Conservation (phyloP, 2,113 vertebrate species). For the Willisornis vidua region DNA sequence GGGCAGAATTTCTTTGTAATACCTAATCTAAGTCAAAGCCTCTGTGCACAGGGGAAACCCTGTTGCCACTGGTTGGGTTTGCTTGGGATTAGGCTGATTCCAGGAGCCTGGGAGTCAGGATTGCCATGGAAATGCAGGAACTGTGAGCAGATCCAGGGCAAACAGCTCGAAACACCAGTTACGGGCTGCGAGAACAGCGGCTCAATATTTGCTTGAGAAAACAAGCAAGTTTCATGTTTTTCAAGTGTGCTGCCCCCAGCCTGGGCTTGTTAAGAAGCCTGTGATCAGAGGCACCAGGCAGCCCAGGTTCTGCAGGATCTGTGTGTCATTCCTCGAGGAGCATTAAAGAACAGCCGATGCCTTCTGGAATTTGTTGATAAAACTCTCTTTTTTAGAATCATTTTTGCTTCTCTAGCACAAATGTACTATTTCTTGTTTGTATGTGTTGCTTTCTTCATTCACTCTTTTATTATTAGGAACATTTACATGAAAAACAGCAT, state of each 20-base stretch:
- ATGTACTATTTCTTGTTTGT: slow-evolving; percentile 7
- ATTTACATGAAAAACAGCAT: slow-evolving; percentile 36
- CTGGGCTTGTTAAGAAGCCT: background rate
- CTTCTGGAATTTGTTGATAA: slow-evolving; percentile 54
- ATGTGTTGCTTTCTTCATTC: slow-evolving; percentile 23
- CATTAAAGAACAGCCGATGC: slow-evolving; percentile 5
- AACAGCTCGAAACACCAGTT: background rate
- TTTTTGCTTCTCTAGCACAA: slow-evolving; percentile 58
- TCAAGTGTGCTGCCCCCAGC: background rate
- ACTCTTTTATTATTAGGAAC: background rate
- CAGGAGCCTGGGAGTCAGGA: background rate
- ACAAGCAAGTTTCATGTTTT: background rate
- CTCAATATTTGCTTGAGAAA: background rate
- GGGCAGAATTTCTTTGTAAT: background rate
- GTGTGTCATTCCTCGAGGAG: background rate
- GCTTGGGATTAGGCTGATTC: background rate
- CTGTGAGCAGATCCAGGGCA: background rate
- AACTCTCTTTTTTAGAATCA: slow-evolving; percentile 24
- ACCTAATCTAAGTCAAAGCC: background rate
- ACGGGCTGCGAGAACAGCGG: background rate
- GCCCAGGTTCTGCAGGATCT: slow-evolving; percentile 1
- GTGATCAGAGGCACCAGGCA: slow-evolving; percentile 24
- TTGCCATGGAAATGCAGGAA: background rate
- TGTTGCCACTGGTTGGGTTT: background rate
- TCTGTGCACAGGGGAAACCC: background rate